These are phyloP conservation scores for Drosophila anceps DNA, from an alignment of 2,888 invertebrate species.

Conservation along the genomic window DNA sequence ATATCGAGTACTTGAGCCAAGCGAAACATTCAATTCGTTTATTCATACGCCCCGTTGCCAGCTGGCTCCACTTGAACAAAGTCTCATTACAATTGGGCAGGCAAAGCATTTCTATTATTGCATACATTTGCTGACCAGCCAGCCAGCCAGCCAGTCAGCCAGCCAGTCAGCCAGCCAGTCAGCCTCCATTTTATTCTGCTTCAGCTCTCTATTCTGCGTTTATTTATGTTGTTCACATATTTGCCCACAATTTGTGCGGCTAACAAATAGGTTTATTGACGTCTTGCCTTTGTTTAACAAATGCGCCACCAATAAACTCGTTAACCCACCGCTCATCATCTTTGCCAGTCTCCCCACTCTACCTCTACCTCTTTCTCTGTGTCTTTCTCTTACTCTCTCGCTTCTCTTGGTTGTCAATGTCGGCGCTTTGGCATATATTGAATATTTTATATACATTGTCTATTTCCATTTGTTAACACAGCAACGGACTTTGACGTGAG, in stretches of 20 bases:
- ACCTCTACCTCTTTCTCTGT: too few species aligned
- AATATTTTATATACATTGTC: constrained; percentile 44
- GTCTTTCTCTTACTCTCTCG: not conserved
- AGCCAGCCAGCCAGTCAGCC: not conserved
- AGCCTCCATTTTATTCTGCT: not conserved
- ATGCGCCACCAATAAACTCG: constrained; percentile 36
- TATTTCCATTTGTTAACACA: constrained; percentile 16
- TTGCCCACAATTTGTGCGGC: constrained; percentile 71
- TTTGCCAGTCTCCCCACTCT: not conserved
- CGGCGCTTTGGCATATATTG: constrained; percentile 34
- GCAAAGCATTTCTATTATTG: constrained; percentile 56
- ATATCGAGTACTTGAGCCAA: constrained; percentile 47
- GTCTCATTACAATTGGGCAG: constrained; percentile 53
- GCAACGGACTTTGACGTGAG: constrained; percentile 3
- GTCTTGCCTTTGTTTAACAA: constrained; percentile 52
- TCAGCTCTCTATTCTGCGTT: not conserved
- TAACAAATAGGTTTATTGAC: constrained; percentile 60
- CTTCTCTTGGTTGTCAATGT: constrained; percentile 16
- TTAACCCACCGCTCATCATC: constrained; percentile 2
- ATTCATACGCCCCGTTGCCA: constrained; percentile 67
- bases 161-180: not conserved
- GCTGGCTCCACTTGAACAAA: constrained; percentile 48
- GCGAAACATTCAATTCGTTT: constrained; percentile 41
- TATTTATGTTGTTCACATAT: constrained; percentile 75
- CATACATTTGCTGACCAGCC: constrained; percentile 47